These are phyloP conservation scores for Tretioscincus oriximinensis DNA, from an alignment of 2,113 vertebrate genomes.

Conservation along the genomic window DNA sequence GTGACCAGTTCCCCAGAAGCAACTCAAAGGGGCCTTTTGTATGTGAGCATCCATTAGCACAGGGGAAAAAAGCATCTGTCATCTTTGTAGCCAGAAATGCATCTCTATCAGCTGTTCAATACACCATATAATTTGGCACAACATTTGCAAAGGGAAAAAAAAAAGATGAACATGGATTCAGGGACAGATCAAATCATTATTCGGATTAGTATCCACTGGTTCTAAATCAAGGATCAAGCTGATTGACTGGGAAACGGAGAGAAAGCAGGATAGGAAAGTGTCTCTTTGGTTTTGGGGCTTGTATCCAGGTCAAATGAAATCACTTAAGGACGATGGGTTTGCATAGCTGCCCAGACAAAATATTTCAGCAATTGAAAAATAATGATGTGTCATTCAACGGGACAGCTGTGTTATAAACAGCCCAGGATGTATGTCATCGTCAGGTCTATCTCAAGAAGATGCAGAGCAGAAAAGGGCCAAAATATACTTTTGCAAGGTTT, in stretches of 20 bases:
- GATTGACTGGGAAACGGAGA: neutral
- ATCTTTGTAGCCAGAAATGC: neutral
- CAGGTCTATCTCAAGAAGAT: too few relatives aligned
- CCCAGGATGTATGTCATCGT: too few relatives aligned
- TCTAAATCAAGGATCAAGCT: rapidly evolving
- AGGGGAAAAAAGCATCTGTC: neutral
- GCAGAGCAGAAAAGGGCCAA: neutral
- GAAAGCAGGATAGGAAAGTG: neutral
- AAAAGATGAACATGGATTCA: neutral
- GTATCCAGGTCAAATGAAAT: neutral
- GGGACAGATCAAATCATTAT: neutral
- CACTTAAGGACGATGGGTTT: neutral
- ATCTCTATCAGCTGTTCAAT: neutral
- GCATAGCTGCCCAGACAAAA: neutral
- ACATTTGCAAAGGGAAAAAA: neutral
- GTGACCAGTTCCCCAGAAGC: too few relatives aligned
- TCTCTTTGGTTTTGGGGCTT: neutral
- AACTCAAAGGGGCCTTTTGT: neutral
- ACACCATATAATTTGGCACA: conserved; percentile 1
- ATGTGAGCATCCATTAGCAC: too few relatives aligned
- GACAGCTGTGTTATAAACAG: neutral
- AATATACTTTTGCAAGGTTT: neutral
- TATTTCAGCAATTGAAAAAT: neutral
- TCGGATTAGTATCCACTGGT: neutral
- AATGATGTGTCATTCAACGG: neutral